Conservation (phyloP, 2,113 vertebrate genomes). For the Odocoileus virginianus region DNA sequence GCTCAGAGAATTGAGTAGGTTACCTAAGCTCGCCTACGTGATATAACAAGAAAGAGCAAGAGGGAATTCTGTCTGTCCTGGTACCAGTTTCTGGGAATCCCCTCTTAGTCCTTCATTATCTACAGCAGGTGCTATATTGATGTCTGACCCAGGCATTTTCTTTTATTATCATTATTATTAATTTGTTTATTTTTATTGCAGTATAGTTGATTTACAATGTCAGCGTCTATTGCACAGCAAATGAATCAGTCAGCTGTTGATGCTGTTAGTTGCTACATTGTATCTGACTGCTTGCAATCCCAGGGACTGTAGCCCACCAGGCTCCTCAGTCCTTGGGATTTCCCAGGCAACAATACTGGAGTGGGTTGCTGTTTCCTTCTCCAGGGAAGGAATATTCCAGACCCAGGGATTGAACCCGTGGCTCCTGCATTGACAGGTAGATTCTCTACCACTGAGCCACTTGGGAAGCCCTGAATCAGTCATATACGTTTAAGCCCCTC, state of each 20-base stretch:
- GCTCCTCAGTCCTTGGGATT: neutral
- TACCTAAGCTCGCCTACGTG: neutral
- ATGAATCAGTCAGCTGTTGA: neutral
- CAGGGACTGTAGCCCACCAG: neutral
- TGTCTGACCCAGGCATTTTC: neutral
- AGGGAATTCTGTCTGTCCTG: slow-evolving; percentile 24
- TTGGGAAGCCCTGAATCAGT: neutral
- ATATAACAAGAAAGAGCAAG: neutral
- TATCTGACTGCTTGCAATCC: neutral
- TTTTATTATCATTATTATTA: neutral
- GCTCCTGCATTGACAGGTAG: neutral
- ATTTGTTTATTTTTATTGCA: neutral
- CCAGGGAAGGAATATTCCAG: neutral
- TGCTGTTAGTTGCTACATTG: neutral
- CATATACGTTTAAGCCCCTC: rapidly evolving
- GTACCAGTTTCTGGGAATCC: neutral
- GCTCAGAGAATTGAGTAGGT: neutral
- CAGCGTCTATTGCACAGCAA: neutral
- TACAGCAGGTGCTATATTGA: slow-evolving; percentile 30
- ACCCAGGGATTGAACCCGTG: neutral
- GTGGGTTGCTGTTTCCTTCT: neutral
- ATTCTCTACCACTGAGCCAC: neutral
- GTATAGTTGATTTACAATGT: neutral
- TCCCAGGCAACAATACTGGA: neutral
- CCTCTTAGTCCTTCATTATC: slow-evolving; percentile 15